Evolutionary conservation across 2,797 vertebrate genomes (phyloP).

Genomic region (Sitta carolinensis): DNA sequence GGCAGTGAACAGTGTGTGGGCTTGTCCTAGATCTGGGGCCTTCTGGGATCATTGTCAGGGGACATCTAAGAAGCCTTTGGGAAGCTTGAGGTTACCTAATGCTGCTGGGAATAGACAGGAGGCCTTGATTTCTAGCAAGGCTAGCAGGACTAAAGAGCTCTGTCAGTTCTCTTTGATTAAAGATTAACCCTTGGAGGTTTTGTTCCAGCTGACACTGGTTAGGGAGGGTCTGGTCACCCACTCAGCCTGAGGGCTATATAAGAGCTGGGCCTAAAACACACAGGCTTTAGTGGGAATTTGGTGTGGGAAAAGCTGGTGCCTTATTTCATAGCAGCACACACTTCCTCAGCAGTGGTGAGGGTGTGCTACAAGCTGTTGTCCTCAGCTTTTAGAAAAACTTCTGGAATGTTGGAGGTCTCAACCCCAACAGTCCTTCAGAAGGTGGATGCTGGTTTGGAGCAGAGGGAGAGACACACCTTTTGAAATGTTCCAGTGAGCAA

Average conservation of each 20-base stretch:
- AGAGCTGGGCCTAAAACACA: background rate
- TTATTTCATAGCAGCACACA: accelerated
- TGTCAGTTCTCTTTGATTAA: background rate
- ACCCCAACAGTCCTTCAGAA: background rate
- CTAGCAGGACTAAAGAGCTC: background rate
- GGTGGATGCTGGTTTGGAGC: background rate
- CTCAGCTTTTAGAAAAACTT: background rate
- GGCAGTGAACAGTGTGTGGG: background rate
- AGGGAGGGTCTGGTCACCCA: background rate
- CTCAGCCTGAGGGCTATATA: background rate
- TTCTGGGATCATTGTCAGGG: background rate
- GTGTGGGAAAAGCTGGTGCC: accelerated
- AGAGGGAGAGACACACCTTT: background rate
- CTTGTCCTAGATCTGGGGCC: background rate
- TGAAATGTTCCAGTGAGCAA: background rate
- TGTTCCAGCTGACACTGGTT: background rate
- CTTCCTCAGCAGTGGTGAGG: background rate
- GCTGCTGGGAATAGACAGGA: background rate
- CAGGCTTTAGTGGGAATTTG: accelerated
- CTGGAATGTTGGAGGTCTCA: background rate
- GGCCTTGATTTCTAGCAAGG: background rate
- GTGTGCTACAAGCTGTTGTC: background rate
- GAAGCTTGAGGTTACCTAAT: background rate
- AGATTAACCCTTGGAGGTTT: background rate
- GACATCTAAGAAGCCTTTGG: background rate